Conservation (phyloP, 2,113 vertebrate genomes). For the Ictidomys tridecemlineatus region DNA sequence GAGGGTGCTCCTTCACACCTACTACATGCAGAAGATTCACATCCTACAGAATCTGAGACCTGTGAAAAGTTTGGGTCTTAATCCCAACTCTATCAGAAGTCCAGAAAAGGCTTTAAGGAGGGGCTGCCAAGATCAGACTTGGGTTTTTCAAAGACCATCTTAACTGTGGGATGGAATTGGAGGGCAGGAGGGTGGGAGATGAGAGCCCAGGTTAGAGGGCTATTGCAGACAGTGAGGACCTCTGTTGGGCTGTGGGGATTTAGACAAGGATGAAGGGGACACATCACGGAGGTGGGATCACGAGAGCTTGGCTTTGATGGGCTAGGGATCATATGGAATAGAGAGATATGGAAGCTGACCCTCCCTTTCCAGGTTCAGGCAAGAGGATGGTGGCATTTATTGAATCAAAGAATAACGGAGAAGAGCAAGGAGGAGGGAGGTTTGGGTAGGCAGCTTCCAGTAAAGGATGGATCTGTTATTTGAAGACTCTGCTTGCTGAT, state of each 20-base stretch:
- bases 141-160: neutral
- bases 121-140: neutral
- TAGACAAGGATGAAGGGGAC: neutral
- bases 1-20: neutral
- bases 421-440: neutral
- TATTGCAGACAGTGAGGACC: rapidly evolving
- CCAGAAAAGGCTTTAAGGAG: neutral
- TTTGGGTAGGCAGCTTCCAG: neutral
- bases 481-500: neutral
- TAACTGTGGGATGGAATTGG: neutral
- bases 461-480: neutral
- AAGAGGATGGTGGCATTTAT: neutral
- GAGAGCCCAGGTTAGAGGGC: too few relatives aligned
- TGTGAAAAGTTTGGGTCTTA: neutral
- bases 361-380: neutral
- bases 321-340: neutral
- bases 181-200: rapidly evolving
- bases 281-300: neutral
- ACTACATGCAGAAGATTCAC: neutral
- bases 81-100: neutral
- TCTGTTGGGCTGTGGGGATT: neutral
- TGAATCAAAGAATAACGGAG: neutral
- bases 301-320: neutral
- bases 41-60: neutral
- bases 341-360: neutral